Base-by-base conservation (phyloP, 2,888 invertebrate genomes). In the Tubiluchus corallicola region DNA sequence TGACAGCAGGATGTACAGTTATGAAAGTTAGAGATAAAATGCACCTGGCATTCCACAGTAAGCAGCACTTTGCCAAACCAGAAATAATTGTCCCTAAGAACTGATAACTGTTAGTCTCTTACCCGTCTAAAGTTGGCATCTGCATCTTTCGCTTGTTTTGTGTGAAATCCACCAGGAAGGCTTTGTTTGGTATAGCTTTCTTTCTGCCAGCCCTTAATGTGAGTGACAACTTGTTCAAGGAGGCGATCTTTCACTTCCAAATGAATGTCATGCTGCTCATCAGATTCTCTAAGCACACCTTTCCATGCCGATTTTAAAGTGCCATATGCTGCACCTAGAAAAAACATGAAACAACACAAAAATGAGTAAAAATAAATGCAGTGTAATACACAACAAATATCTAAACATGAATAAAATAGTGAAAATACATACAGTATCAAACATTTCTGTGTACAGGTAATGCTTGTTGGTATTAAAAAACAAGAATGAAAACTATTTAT, bases 281-380 rank as follows among this genome's bases (percentile, higher is more conserved):
- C 92, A 2, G 96, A 82, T 65, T 96, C 96, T 44, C 78, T 80
- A 57, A 94, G 75, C 45, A 87, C 79, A 17, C 88, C 88, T 63
- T 87, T 84, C 90, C 94, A 94, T 41, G 90, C 90, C 2, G 85
- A 88, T 65, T 92, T 88, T 62, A 85, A 87, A 45, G 94, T 94
- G 17, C 94, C 94, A 64, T 96, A 96, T 66, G 29, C n/a, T 9
- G 29, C 29, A n/a, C 29, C 29, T 29, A n/a, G 29, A 9, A n/a
- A n/a, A n/a, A n/a, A n/a, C 9, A n/a, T 9, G 29, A n/a, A 17
- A 16, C 20, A 15, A 18, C 13, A 46, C 45, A 46, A 20, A 20
- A 46, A 4, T 13, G 18, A 4, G 18, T 39, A 29, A 57, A 42
- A 48, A 29, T 9, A 29, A n/a, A 29, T 9, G n/a, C 9, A n/a